Conservation (phyloP, 2,113 vertebrate genomes). For the Brachionichthys hirsutus region DNA sequence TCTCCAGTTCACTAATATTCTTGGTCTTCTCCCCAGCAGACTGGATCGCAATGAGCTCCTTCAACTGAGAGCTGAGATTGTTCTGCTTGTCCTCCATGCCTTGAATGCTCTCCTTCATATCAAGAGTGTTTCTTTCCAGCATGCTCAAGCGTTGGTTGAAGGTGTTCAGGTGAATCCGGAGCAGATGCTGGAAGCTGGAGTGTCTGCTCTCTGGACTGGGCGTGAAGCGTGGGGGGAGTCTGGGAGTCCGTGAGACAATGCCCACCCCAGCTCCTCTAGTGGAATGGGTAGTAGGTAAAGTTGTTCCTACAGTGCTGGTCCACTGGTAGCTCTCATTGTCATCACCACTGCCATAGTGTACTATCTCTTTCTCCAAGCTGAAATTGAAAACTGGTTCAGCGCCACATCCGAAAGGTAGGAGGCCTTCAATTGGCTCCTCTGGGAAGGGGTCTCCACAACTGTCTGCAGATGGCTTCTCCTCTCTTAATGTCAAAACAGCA, state of each 20-base stretch:
- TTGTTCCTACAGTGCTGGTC: conserved; percentile 10
- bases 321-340: conserved; percentile 9
- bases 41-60: conserved; percentile 41
- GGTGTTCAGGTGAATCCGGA: conserved; percentile 66
- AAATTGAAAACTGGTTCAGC: conserved; percentile 67
- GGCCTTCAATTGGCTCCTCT: conserved; percentile 52
- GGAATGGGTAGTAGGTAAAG: conserved; percentile 31
- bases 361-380: conserved; percentile 60
- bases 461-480: conserved; percentile 61
- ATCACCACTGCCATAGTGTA: conserved; percentile 46
- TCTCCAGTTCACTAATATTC: conserved; percentile 54
- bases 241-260: conserved; percentile 13
- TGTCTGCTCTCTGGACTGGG: conserved; percentile 50
- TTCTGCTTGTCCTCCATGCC: conserved; percentile 59
- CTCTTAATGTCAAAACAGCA: conserved; percentile 74
- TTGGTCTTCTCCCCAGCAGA: conserved; percentile 41
- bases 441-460: conserved; percentile 64
- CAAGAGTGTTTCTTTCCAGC: conserved; percentile 74
- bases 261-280: not conserved
- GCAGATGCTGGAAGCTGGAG: conserved; percentile 63
- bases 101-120: conserved; percentile 69
- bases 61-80: conserved; percentile 58
- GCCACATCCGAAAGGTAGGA: conserved; percentile 65
- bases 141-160: conserved; percentile 74
- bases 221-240: conserved; percentile 55